Base-by-base conservation (phyloP, 2,888 invertebrate genomes). In the Apotomis betuletana region DNA sequence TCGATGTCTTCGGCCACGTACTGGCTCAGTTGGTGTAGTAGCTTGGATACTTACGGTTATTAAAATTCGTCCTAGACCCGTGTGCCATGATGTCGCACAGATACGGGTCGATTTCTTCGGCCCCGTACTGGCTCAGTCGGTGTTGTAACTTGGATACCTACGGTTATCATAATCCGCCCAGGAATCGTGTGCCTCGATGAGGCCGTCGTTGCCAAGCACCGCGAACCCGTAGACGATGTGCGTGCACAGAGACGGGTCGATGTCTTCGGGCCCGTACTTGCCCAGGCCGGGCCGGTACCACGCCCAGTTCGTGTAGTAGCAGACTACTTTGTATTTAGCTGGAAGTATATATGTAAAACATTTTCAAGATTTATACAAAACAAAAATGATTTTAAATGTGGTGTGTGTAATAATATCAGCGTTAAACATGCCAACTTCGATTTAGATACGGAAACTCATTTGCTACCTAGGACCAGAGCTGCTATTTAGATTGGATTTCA, bases 211-310 rank as follows among this genome's bases (percentile, higher is more conserved):
- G 80, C 98, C 97, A 64, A 98, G 90, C n/a, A 98, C 97, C 0
- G 98, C 98, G 82, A 98, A 98, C 10, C 98, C 98, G 83, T 98
- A 98, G 0, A 98, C 96, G 67, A 99, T 95, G 84, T 99, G 98
- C 0, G 98, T 98, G 83, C 98, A 99, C 0, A 98, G 94, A 73
- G 96, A 95, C 1, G 97, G 95, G 81, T 98, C 96, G 64, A 98
- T 97, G 81, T 98, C 95, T 82, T 97, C 97, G 0, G 98, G 98
- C 0, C 96, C 93, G 81, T 96, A 98, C 83, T 97, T 97, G 57
- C 97, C 98, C 51, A 95, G 83, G 0, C 97, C 97, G 79, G 95
- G 95, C 41, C 97, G 94, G 83, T 97, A 98, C 97, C 98, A 98
- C 0, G 98, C 97, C 98, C 98, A 98, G 84, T 98, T 98, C 0